phyloP scores from a whole-genome alignment of 2,888 invertebrate genomes.

The Biston stratarius region DNA sequence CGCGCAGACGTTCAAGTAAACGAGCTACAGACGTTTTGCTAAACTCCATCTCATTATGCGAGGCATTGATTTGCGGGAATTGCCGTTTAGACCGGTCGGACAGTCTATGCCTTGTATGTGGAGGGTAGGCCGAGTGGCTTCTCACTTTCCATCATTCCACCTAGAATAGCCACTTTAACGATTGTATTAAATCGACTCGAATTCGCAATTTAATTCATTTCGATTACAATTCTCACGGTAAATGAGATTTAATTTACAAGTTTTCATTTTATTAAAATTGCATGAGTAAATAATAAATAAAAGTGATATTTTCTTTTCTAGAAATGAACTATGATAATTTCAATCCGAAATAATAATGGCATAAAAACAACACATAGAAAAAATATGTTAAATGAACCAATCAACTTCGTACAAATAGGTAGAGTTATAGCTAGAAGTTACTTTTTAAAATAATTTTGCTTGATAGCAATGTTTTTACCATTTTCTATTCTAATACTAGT shows the following conservation, averaged over 20 bases:
- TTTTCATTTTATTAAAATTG: conserved; percentile 9
- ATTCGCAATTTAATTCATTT: conserved; percentile 1
- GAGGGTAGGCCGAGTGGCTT: conserved; percentile 50
- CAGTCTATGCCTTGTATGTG: conserved; percentile 64
- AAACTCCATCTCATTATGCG: conserved; percentile 68
- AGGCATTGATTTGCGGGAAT: conserved; percentile 70
- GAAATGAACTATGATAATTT: not conserved
- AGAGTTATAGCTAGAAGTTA: no score
- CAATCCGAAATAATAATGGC: conserved; percentile 6
- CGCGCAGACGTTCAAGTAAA: conserved; percentile 62
- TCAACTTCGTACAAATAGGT: conserved; percentile 5
- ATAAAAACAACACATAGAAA: conserved; percentile 2
- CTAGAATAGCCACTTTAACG: conserved; percentile 35
- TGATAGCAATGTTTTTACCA: not conserved
- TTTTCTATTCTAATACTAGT: not conserved
- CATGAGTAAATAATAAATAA: not conserved
- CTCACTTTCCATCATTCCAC: conserved; percentile 62
- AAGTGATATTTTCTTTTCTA: not conserved
- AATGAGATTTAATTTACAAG: conserved; percentile 1
- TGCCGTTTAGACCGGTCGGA: conserved; percentile 72
- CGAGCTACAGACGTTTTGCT: conserved; percentile 61
- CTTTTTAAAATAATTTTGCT: not conserved
- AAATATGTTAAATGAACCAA: conserved; percentile 9
- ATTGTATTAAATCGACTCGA: conserved; percentile 32
- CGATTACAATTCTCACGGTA: conserved; percentile 1